Evolutionary conservation across 2,797 vertebrate species (phyloP), one percentile per base, ranked within the genome.

Genomic region (Lepilemur septentrionalis): DNA sequence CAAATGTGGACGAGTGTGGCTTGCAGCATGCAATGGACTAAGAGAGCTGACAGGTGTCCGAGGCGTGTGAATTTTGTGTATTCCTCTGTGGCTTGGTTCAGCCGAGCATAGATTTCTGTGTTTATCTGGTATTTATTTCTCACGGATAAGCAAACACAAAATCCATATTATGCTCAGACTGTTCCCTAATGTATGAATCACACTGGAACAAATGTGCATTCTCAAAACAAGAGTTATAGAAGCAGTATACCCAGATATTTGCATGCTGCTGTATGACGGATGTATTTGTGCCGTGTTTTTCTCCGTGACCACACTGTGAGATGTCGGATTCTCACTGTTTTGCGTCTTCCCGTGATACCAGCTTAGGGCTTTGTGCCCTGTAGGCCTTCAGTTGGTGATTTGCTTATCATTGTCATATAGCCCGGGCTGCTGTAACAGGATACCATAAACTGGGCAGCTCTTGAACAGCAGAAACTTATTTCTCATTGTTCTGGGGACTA

Each of bases 241-340:
- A 35, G 13, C 10, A 2, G 57, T 17, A 23, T 57, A 7, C 46
- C 20, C 2, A 50, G 13, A 43, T 50, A 9, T 35, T 38, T 22
- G 13, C 8, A 0, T n/a, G 28, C 52, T 11, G 0, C 52, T 2
- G 0, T 4, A 2, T 23, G 35, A 15, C 28, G 18, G n/a, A 5
- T 23, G 1, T 15, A 0, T 76, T 4, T 80, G 69, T 28, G 63
- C 38, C 1, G 1, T 41, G 13, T 2, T 14, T 2, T 50, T 69
- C 32, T 69, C 50, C 12, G 18, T 46, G 46, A 32, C 38, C 6
- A 0, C 12, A 3, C 1, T 0, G 1, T 7, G 17, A 14, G 22
- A 20, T 23, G 12, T 28, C 46, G n/a, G 25, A 5, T 20, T 32
- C 28, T 63, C 9, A 0, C 25, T 18, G 35, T 2, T 4, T 23